These are phyloP conservation scores for Drosophila maculinotata DNA, from an alignment of 2,888 invertebrate species.

Conservation along the genomic window DNA sequence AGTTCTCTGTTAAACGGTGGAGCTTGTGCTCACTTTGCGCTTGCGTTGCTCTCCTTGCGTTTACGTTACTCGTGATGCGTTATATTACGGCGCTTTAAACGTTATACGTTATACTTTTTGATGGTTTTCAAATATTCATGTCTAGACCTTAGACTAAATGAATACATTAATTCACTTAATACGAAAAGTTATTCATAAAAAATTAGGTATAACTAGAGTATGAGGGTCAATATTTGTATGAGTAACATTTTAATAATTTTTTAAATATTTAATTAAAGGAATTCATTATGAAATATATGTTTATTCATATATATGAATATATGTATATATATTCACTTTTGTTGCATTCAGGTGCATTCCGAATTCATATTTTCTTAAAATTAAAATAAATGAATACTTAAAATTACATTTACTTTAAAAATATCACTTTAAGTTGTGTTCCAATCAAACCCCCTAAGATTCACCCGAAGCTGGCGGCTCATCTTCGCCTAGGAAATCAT, in stretches of 20 bases:
- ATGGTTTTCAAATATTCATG: not conserved
- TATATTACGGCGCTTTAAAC: not conserved
- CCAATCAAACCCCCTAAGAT: not conserved
- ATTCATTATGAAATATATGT: too few species aligned
- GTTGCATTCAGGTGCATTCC: too few species aligned
- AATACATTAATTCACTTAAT: conserved; percentile 3
- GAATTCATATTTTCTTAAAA: too few species aligned
- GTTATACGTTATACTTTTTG: not conserved
- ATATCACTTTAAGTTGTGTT: conserved; percentile 13
- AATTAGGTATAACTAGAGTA: too few species aligned
- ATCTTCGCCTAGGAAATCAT: conserved; percentile 58
- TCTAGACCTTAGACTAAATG: too few species aligned
- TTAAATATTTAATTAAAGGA: too few species aligned
- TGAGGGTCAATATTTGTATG: too few species aligned
- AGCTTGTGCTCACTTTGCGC: conserved; percentile 16
- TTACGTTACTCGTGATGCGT: conserved; percentile 6
- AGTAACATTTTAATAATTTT: too few species aligned
- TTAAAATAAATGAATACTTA: not conserved
- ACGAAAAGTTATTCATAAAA: too few species aligned
- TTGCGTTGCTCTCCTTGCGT: conserved; percentile 12
- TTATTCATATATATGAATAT: too few species aligned
- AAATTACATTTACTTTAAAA: conserved; percentile 2
- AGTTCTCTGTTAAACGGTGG: conserved; percentile 8
- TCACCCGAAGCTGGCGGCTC: conserved; percentile 17
- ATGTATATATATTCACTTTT: too few species aligned